Percentiles rank a stretch among this genome's conserved stretches.
Conservation (phyloP, 2,113 vertebrate genomes). For the Lagopus muta region DNA sequence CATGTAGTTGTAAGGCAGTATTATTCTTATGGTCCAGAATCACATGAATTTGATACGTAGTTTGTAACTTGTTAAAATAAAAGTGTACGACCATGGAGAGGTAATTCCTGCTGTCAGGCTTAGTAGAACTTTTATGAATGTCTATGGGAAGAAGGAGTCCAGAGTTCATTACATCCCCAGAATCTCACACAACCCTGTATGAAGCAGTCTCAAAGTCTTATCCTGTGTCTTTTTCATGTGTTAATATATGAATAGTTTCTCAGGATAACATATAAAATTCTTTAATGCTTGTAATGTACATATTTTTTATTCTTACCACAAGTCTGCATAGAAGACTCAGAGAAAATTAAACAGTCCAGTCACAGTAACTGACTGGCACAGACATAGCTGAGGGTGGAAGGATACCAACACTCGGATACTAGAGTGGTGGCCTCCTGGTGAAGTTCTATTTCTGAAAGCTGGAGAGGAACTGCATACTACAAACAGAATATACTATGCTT, state of each 20-base stretch:
- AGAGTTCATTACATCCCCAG: not conserved
- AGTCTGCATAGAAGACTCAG: not conserved
- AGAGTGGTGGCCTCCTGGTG: not conserved
- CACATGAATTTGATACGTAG: not conserved
- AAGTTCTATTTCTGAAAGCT: not conserved
- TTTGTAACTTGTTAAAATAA: not conserved
- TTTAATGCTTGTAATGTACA: not conserved
- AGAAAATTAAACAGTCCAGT: not conserved
- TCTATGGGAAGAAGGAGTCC: not conserved
- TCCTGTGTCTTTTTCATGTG: not conserved
- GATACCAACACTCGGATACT: not conserved
- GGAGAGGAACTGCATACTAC: not conserved
- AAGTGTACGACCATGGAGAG: rapidly evolving
- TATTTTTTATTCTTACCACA: not conserved
- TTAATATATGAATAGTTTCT: not conserved
- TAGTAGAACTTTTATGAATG: not conserved
- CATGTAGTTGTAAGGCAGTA: not conserved
- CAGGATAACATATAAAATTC: not conserved
- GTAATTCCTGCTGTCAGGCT: not conserved
- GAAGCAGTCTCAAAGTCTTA: not conserved
- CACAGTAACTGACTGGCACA: not conserved
- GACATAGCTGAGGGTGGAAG: not conserved
- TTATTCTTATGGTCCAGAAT: not conserved
- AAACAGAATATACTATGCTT: not conserved
- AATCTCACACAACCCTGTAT: not conserved